A percentile compares a stretch with the other conserved stretches of the same genome.
Evolutionary conservation across 2,797 vertebrate genomes (phyloP).

Genomic region (Xiphophorus birchmanni): DNA sequence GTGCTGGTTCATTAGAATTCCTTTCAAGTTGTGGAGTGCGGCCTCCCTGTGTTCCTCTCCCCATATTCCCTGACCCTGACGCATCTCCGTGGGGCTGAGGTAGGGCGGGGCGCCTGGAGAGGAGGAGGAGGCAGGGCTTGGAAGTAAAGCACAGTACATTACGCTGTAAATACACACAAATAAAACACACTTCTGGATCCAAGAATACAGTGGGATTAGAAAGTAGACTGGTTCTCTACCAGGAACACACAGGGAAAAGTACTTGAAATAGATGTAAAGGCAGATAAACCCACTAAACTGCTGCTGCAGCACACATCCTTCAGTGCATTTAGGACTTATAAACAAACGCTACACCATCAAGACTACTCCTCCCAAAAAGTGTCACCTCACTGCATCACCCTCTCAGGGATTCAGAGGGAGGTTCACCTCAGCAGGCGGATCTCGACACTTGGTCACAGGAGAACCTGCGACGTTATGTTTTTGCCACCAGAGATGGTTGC

Average conservation of each 20-base stretch:
- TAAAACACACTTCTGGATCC: slow-evolving; percentile 24
- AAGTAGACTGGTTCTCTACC: slow-evolving; percentile 12
- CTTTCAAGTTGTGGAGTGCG: slow-evolving; percentile 85
- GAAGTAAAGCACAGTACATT: slow-evolving; percentile 59
- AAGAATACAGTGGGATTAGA: slow-evolving; percentile 21
- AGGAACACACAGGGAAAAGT: slow-evolving; percentile 29
- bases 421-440: slow-evolving; percentile 74
- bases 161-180: slow-evolving; percentile 37
- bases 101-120: slow-evolving; percentile 73
- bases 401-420: slow-evolving; percentile 79
- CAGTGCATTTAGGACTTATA: slow-evolving; percentile 34
- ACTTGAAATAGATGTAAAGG: slow-evolving; percentile 54
- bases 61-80: slow-evolving; percentile 84
- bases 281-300: slow-evolving; percentile 13
- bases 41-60: slow-evolving; percentile 83
- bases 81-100: slow-evolving; percentile 80
- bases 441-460: slow-evolving; percentile 65
- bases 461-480: slow-evolving; percentile 66
- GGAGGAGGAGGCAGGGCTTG: slow-evolving; percentile 45
- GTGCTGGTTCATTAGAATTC: slow-evolving; percentile 85
- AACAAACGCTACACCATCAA: slow-evolving; percentile 35
- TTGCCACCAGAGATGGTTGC: slow-evolving; percentile 71
- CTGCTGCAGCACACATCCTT: slow-evolving; percentile 18
- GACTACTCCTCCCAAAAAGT: slow-evolving; percentile 74
- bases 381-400: slow-evolving; percentile 77